A percentile compares a stretch with the other conserved stretches of the same genome.
These are phyloP conservation scores for Myrmecobius fasciatus DNA, from an alignment of 2,113 vertebrate genomes.

Conservation along the genomic window DNA sequence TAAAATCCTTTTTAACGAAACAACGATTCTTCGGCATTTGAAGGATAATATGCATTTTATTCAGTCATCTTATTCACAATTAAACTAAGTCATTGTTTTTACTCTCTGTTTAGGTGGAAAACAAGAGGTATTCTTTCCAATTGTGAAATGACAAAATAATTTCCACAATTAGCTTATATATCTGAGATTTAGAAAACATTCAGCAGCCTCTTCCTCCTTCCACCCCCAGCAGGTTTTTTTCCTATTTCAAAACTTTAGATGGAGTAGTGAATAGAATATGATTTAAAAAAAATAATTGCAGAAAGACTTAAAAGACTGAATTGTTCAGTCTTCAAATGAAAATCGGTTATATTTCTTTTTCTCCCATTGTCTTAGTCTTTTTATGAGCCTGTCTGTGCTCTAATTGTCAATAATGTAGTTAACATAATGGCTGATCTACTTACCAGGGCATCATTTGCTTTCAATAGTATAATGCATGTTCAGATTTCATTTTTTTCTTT, in stretches of 20 bases:
- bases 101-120: conserved; percentile 64
- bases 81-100: conserved; percentile 57
- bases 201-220: neutral
- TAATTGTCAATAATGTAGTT: conserved; percentile 76
- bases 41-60: conserved; percentile 73
- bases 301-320: conserved; percentile 62
- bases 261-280: conserved; percentile 61
- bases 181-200: conserved; percentile 27
- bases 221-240: neutral
- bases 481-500: conserved; percentile 60
- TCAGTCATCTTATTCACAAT: conserved; percentile 72
- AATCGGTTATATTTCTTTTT: conserved; percentile 69
- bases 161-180: conserved; percentile 68
- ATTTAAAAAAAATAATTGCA: conserved; percentile 68
- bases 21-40: conserved; percentile 68
- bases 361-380: conserved; percentile 62
- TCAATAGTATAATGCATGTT: conserved; percentile 67
- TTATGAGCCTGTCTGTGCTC: conserved; percentile 28
- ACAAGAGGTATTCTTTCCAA: conserved; percentile 58
- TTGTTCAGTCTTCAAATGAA: conserved; percentile 61
- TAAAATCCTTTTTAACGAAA: conserved; percentile 80
- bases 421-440: conserved; percentile 71
- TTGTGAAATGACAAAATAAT: conserved; percentile 68
- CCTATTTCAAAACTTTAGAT: conserved; percentile 49
- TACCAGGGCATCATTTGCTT: conserved; percentile 72